These are phyloP conservation scores for Stenolophus ochropezus DNA, from an alignment of 2,888 invertebrate species.

Conservation along the genomic window DNA sequence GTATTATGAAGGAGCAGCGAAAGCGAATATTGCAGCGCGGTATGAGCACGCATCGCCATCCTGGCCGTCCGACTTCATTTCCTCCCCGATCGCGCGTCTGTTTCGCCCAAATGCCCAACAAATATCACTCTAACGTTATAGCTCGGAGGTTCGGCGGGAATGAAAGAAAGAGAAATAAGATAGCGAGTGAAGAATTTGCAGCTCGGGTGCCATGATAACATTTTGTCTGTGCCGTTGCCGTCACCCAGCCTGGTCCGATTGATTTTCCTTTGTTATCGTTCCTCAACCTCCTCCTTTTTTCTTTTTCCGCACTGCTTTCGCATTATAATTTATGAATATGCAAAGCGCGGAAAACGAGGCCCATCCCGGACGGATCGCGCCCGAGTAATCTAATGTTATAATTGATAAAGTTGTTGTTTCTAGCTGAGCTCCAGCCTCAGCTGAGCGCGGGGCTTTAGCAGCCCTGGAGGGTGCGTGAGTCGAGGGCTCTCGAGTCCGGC, in stretches of 20 bases:
- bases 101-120: constrained; percentile 53
- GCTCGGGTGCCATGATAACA: constrained; percentile 51
- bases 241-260: constrained; percentile 44
- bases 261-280: constrained; percentile 57
- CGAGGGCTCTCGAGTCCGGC: constrained; percentile 4
- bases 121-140: constrained; percentile 57
- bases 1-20: neutral
- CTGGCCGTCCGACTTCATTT: constrained; percentile 44
- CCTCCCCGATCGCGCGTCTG: constrained; percentile 39
- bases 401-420: constrained; percentile 60
- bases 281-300: constrained; percentile 49
- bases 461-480: constrained; percentile 3
- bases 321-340: constrained; percentile 60
- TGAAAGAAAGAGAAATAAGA: constrained; percentile 52
- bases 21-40: constrained; percentile 42
- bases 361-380: constrained; percentile 50
- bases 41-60: neutral
- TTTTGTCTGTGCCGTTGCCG: constrained; percentile 40
- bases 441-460: neutral
- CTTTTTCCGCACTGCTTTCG: constrained; percentile 41
- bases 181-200: constrained; percentile 48
- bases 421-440: neutral
- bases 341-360: constrained; percentile 54
- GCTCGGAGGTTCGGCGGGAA: constrained; percentile 51
- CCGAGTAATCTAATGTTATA: constrained; percentile 59